Evolutionary conservation across 1,140 invertebrate genomes (phyloP).

Genomic region (Halyomorpha halys): DNA sequence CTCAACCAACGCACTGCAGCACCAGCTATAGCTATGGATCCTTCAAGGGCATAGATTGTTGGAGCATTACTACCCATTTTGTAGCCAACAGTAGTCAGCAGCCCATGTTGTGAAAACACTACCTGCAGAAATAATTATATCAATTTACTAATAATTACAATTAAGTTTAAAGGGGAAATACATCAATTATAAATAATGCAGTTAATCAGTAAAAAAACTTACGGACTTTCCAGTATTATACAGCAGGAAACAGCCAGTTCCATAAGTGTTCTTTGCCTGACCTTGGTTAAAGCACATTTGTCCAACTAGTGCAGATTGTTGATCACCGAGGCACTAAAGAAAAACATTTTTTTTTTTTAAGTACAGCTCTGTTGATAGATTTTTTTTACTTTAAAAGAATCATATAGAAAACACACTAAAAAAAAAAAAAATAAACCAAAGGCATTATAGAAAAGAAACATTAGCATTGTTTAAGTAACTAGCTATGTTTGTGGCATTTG

Average conservation of each 20-base stretch:
- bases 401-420: too few relatives aligned
- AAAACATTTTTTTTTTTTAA: too few relatives aligned
- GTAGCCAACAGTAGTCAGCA: conserved; percentile 92
- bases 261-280: conserved; percentile 87
- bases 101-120: conserved; percentile 74
- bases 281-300: conserved; percentile 81
- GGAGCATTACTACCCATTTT: conserved; percentile 68
- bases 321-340: conserved; percentile 77
- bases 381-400: too few relatives aligned
- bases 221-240: conserved; percentile 81
- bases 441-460: too few relatives aligned
- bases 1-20: conserved; percentile 77
- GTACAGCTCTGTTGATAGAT: too few relatives aligned
- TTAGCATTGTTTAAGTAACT: too few relatives aligned
- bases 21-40: conserved; percentile 73
- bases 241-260: conserved; percentile 90
- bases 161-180: background rate
- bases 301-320: conserved; percentile 84
- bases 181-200: background rate
- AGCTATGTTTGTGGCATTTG: too few relatives aligned
- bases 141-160: background rate
- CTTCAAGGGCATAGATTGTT: conserved; percentile 81
- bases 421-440: too few relatives aligned
- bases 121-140: conserved; percentile 40
- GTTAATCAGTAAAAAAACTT: conserved; percentile 32